These are phyloP conservation scores for Spialia ferax DNA, from an alignment of 2,888 invertebrate species.

Conservation along the genomic window DNA sequence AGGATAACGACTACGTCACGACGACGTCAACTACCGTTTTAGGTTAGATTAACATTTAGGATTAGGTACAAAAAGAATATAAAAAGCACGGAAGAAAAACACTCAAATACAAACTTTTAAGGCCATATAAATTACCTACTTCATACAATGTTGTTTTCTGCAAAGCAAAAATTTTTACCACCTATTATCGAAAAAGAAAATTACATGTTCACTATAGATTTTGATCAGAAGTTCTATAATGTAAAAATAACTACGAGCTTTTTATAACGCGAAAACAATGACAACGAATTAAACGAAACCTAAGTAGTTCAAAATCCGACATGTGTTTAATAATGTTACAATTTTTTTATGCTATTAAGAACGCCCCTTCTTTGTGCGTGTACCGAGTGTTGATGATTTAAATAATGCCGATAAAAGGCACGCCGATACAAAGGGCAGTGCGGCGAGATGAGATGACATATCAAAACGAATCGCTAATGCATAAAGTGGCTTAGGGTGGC, in stretches of 20 bases:
- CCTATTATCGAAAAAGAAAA: too few relatives aligned
- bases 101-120: too few relatives aligned
- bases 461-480: slow-evolving; percentile 82
- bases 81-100: too few relatives aligned
- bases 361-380: slow-evolving; percentile 44
- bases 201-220: too few relatives aligned
- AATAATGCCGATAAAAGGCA: slow-evolving; percentile 67
- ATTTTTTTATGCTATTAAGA: slow-evolving; percentile 24
- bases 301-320: not conserved
- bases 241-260: slow-evolving; percentile 11
- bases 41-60: not conserved
- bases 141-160: too few relatives aligned
- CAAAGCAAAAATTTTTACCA: too few relatives aligned
- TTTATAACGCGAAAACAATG: not conserved
- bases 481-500: slow-evolving; percentile 46
- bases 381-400: slow-evolving; percentile 68
- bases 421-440: slow-evolving; percentile 64
- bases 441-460: slow-evolving; percentile 71
- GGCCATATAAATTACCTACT: too few relatives aligned
- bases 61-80: too few relatives aligned
- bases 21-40: too few relatives aligned
- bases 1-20: not conserved
- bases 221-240: slow-evolving; percentile 5
- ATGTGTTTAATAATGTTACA: slow-evolving; percentile 7
- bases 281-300: not conserved